These are phyloP conservation scores for Todiramphus chloris DNA, from an alignment of 2,113 vertebrate species.

Conservation along the genomic window DNA sequence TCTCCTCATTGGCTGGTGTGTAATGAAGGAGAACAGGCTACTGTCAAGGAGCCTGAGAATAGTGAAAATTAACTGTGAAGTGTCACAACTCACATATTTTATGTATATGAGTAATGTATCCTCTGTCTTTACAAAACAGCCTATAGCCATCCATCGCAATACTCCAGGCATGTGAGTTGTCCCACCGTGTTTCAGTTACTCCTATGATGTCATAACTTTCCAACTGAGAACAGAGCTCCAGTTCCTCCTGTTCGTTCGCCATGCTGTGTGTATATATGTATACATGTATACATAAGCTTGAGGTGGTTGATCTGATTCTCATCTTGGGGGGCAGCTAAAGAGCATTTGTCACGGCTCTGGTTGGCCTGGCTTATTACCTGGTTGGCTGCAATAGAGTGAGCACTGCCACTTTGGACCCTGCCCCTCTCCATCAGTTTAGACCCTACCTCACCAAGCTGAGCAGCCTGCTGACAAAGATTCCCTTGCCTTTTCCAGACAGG, in stretches of 20 bases:
- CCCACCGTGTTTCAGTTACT: not conserved
- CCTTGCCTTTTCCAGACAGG: not conserved
- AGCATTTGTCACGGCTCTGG: not conserved
- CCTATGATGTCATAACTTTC: not conserved
- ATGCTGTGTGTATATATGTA: not conserved
- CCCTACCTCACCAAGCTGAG: not conserved
- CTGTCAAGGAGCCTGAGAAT: constrained; percentile 47
- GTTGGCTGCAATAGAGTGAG: not conserved
- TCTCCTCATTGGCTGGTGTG: constrained; percentile 1
- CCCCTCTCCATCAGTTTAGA: not conserved
- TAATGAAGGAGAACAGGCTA: constrained; percentile 45
- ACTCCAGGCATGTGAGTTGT: not conserved
- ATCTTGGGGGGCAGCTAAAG: not conserved
- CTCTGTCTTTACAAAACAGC: not conserved
- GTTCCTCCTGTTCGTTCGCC: not conserved
- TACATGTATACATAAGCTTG: not conserved
- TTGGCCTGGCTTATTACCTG: not conserved
- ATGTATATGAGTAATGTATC: constrained; percentile 21
- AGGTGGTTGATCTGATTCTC: not conserved
- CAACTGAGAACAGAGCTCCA: not conserved
- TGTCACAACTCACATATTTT: constrained; percentile 37
- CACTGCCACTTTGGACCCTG: not conserved
- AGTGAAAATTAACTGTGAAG: constrained; percentile 53
- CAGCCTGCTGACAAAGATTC: not conserved
- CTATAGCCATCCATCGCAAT: not conserved